Base-by-base conservation (phyloP, 1,140 invertebrate genomes). In the Leptopilina boulardi region DNA sequence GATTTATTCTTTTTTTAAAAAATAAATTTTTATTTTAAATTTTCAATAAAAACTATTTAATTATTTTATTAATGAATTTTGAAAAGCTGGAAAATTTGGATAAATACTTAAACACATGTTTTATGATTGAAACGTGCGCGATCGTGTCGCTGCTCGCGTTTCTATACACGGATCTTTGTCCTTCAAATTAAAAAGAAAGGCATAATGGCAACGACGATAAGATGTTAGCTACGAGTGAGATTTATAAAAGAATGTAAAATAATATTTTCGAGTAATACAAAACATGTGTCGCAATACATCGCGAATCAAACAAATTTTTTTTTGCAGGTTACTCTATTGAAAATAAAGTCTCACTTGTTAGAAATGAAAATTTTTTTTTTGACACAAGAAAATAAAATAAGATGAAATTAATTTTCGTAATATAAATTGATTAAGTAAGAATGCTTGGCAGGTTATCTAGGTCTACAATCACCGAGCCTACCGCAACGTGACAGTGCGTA, bases 401-500 rank as follows among this genome's bases (percentile, higher is more conserved):
- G 9, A 66, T 6, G 13, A 66, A 66, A 66, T 66, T 23, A 23
- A 30, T 66, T 66, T 30, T 26, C 15, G n/a, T 11, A 30, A 30
- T 30, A 30, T 30, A 15, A n/a, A 15, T 26, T 18, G 15, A 18
- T 51, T 51, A 18, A 18, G 15, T 66, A 66, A 66, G 59, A 15
- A 30, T 23, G 21, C 23, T 23, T 13, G 59, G 59, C 23, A 66
- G 13, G 21, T 66, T 30, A 66, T 66, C 59, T 66, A 66, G 59
- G 59, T 66, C 59, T 66, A 66, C 13, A 15, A 66, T 66, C 59
- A 15, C 21, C 23, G 59, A 66, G 21, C 59, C 59, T 66, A 66
- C 59, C 59, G 23, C 59, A 66, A 66, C 59, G 59, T 66, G 59
- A 66, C 59, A 59, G 59, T 66, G 26, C 59, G 59, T 66, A 66